A percentile compares a stretch with the other conserved stretches of the same genome.
These are phyloP conservation scores for Reinhardtius hippoglossoides DNA, from an alignment of 2,113 vertebrate genomes.

Conservation along the genomic window DNA sequence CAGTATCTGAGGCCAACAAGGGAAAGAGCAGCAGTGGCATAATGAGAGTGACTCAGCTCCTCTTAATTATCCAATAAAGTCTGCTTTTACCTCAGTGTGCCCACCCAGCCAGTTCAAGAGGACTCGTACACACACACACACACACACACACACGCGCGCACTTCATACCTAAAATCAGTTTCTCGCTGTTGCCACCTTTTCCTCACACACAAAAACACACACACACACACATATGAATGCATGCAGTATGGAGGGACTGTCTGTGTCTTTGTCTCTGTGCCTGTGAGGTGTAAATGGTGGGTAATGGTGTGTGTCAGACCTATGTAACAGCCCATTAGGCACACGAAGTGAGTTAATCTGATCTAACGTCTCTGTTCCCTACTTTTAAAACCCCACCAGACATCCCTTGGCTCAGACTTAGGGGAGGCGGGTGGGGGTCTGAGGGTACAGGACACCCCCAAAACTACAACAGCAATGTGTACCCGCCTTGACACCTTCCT, in stretches of 20 bases:
- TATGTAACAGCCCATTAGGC: conserved; percentile 92
- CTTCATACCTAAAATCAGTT: background rate
- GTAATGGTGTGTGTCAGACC: conserved; percentile 94
- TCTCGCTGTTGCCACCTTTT: conserved; percentile 13
- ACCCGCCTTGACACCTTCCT: conserved; percentile 53
- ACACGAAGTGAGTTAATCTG: conserved; percentile 87
- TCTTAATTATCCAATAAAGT: conserved; percentile 73
- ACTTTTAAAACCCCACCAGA: conserved; percentile 80
- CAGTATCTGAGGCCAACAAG: conserved; percentile 31
- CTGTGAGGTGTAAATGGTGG: conserved; percentile 92
- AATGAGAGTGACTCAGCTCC: conserved; percentile 61
- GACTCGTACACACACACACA: conserved; percentile 8
- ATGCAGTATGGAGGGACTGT: conserved; percentile 55
- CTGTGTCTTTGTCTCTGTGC: conserved; percentile 75
- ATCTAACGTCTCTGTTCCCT: conserved; percentile 86
- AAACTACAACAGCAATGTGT: conserved; percentile 26
- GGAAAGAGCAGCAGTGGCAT: conserved; percentile 26
- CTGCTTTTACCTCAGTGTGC: conserved; percentile 49
- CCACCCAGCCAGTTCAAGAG: conserved; percentile 63
- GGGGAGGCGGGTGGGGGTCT: background rate
- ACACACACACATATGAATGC: background rate
- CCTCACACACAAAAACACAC: background rate
- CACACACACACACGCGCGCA: background rate
- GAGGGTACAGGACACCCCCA: conserved; percentile 3
- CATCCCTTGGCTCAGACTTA: conserved; percentile 24